phyloP scores from a whole-genome alignment of 2,888 invertebrate genomes.

The Nephrotoma guestfalica region DNA sequence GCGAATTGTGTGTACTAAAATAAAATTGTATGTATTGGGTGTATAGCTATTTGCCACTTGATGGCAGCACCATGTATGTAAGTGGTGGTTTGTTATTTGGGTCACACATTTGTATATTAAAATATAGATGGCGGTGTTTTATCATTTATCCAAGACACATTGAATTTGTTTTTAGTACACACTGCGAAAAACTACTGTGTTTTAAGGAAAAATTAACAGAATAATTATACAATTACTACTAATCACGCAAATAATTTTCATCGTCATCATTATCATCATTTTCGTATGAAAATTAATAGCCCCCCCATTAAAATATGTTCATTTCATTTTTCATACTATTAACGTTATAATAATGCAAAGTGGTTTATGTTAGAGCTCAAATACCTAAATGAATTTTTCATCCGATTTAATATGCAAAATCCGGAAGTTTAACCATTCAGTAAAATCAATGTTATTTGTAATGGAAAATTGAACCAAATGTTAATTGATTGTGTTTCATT shows the following conservation, averaged over 20 bases:
- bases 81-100: neutral
- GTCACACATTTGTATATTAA: neutral
- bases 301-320: neutral
- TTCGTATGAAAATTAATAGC: neutral
- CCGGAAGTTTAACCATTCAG: neutral
- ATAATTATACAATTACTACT: neutral
- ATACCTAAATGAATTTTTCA: neutral
- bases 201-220: neutral
- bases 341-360: neutral
- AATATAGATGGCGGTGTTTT: neutral
- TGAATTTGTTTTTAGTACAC: neutral
- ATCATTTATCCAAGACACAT: neutral
- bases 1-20: neutral
- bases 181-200: neutral
- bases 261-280: neutral
- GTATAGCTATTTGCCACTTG: neutral
- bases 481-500: too few species aligned
- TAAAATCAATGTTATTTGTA: too few species aligned
- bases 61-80: neutral
- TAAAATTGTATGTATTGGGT: neutral
- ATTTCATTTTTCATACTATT: neutral
- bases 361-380: neutral
- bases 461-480: too few species aligned
- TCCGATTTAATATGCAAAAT: neutral
- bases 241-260: neutral